Evolutionary conservation across 2,888 invertebrate genomes (phyloP).

Genomic region (Disparrhopalites patrizii): DNA sequence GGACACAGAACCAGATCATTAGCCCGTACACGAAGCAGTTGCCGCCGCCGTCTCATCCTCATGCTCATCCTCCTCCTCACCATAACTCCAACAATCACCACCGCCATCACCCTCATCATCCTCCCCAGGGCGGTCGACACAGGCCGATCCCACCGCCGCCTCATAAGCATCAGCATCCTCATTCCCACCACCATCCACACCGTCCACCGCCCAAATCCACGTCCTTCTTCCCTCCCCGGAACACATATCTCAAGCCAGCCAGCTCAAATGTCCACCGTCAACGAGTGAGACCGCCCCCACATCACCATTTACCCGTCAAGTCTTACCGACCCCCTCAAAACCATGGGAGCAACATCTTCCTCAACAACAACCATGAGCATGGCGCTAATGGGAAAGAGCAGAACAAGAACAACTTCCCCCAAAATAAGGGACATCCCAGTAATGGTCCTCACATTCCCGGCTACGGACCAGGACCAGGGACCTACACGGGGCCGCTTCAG

Average conservation of each 20-base stretch:
- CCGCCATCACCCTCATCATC: background rate
- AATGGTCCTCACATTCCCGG: slow-evolving; percentile 6
- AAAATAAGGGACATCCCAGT: background rate
- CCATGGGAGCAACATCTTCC: slow-evolving; percentile 14
- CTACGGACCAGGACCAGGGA: no score
- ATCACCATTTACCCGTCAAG: slow-evolving; percentile 23
- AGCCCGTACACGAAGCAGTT: no score
- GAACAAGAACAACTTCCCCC: slow-evolving; percentile 20
- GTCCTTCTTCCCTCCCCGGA: slow-evolving; percentile 7
- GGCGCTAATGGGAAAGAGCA: no score
- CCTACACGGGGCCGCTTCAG: slow-evolving; percentile 22
- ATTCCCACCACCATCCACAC: slow-evolving; percentile 10
- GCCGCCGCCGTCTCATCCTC: no score
- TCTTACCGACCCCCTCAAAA: slow-evolving; percentile 22
- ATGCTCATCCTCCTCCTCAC: background rate
- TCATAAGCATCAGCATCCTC: background rate
- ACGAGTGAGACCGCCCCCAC: slow-evolving; percentile 33
- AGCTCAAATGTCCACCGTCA: slow-evolving; percentile 18
- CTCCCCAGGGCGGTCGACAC: background rate
- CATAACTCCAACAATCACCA: background rate
- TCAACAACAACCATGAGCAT: slow-evolving; percentile 11
- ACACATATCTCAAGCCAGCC: background rate
- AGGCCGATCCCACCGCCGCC: background rate
- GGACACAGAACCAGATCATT: no score
- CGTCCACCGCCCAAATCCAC: slow-evolving; percentile 2